Base-by-base conservation (phyloP, 2,113 vertebrate species). In the Litocranius walleri region DNA sequence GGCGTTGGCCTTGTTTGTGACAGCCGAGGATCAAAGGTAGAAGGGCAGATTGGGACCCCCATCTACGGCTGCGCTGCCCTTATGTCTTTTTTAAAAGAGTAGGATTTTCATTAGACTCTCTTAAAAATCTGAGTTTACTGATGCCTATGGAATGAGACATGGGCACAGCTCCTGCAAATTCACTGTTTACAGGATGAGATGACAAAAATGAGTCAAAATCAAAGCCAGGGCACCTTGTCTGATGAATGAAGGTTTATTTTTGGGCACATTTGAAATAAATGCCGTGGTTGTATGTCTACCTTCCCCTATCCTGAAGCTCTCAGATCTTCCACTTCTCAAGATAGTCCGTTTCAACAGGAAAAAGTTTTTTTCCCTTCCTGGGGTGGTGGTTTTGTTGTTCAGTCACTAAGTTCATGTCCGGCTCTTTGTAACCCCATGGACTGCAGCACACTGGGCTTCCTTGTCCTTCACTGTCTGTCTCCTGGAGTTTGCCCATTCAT, bases 21-120 rank as follows among this genome's bases (percentile, higher is more conserved):
- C 43, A 8, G 10, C 54, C 5, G 21, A 52, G 62, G 62, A 29
- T 17, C 50, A 17, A 2, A 57, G 21, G 40, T 71, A 14, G 29
- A 82, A 81, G 21, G n/a, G 21, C 3, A 52, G 61, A 13, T 43
- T 7, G 62, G 30, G 48, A 23, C 36, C 11, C 11, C 17, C 3
- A 0, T 36, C 17, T n/a, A n/a, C 30, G 21, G 48, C 43, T 16
- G 0, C 23, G 0, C 0, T 0, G 2, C 11, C 36, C 3, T 3
- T 2, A 9, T 3, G 0, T 29, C 52, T 81, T 33, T 48, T 29
- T 64, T 3, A 61, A 83, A 82, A 52, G 50, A 62, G 19, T 36
- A n/a, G 40, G 78, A 30, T 45, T 90, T 97, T 56, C 43, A 7
- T 83, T 84, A 25, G 27, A 27, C 23, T 90, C 33, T 23, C 7